These are phyloP conservation scores for Pantherophis vulpinus DNA, from an alignment of 2,797 vertebrate genomes.

Conservation along the genomic window DNA sequence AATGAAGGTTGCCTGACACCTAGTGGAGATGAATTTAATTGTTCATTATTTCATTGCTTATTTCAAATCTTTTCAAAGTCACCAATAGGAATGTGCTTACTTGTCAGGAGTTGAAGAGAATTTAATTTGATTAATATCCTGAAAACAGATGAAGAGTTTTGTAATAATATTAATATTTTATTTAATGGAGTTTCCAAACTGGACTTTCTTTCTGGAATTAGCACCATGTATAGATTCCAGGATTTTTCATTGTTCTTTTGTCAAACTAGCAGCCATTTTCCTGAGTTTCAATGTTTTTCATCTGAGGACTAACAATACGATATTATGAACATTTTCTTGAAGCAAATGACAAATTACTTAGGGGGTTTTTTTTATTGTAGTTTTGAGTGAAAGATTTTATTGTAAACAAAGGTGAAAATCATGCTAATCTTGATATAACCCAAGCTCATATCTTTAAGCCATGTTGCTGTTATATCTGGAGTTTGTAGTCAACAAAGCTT, in stretches of 20 bases:
- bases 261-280: not conserved
- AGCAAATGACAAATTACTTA: not conserved
- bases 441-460: not conserved
- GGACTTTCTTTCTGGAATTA: not conserved
- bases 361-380: not conserved
- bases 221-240: not conserved
- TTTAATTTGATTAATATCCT: not conserved
- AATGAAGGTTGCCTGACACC: not conserved
- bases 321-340: not conserved
- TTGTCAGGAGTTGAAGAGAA: not conserved
- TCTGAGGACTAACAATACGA: not conserved
- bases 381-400: not conserved
- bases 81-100: not conserved
- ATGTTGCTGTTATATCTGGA: not conserved
- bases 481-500: not conserved
- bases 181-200: not conserved
- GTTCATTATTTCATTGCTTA: not conserved
- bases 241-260: not conserved
- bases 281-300: not conserved
- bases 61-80: not conserved
- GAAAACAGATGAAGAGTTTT: not conserved
- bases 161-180: not conserved
- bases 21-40: not conserved
- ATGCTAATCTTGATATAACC: not conserved
- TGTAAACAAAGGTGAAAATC: not conserved